phyloP scores from a whole-genome alignment of 92 coral and sea anemone species.

The Plumapathes pennacea region DNA sequence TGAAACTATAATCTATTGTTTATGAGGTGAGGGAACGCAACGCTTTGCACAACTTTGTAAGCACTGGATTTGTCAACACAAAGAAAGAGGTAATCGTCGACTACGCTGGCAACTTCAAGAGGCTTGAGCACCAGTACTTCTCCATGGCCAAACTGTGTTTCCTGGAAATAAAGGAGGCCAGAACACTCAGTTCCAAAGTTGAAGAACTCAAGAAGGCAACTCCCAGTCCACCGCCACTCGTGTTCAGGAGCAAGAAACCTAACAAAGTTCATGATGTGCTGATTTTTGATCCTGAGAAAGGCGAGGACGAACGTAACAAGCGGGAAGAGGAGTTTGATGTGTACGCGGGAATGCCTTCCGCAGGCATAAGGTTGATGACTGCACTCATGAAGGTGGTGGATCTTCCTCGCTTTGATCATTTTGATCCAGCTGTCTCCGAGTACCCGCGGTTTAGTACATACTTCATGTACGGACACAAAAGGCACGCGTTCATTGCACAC shows the following conservation, averaged over 20 bases:
- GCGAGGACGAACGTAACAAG: no score
- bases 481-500: slow-evolving; percentile 47
- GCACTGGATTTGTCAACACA: slow-evolving; percentile 26
- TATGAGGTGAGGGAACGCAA: no score
- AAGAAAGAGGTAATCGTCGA: slow-evolving; percentile 27
- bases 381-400: slow-evolving; percentile 40
- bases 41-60: slow-evolving; percentile 40
- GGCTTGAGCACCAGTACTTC: slow-evolving; percentile 40
- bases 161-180: slow-evolving; percentile 13
- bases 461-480: slow-evolving; percentile 42
- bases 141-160: slow-evolving; percentile 33
- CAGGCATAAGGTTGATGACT: slow-evolving; percentile 29
- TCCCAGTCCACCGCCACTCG: slow-evolving; percentile 5
- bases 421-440: slow-evolving; percentile 30
- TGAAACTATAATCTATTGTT: no score
- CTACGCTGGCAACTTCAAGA: slow-evolving; percentile 42
- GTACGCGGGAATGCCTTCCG: slow-evolving; percentile 10
- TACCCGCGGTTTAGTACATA: slow-evolving; percentile 48
- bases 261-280: slow-evolving; percentile 47
- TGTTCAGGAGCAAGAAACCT: slow-evolving; percentile 7
- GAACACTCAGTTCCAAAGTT: slow-evolving; percentile 1
- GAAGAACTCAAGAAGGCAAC: neutral
- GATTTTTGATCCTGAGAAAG: slow-evolving; percentile 23
- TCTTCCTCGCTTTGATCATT: slow-evolving; percentile 58
- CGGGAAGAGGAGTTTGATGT: slow-evolving; percentile 4